Percentiles rank a stretch among this genome's conserved stretches.
phyloP scores from a whole-genome alignment of 2,113 vertebrate genomes.

The Marcusenius ussheri region DNA sequence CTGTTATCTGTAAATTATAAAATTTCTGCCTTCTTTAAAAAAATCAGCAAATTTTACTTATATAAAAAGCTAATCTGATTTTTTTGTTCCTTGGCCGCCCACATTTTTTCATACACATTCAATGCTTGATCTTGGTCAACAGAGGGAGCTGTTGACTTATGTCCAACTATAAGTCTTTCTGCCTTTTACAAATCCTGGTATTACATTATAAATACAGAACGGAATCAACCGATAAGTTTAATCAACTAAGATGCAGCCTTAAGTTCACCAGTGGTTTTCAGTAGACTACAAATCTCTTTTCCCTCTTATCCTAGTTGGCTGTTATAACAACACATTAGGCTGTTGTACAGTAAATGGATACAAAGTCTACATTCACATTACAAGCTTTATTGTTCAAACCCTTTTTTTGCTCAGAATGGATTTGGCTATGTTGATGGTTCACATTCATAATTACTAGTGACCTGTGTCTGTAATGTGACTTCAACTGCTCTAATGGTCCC shows the following conservation, averaged over 20 bases:
- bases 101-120: neutral
- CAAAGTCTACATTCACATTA: neutral
- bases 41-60: neutral
- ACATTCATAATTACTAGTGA: neutral
- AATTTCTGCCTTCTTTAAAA: neutral
- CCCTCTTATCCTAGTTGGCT: too few relatives aligned
- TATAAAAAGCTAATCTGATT: neutral
- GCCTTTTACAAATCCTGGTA: neutral
- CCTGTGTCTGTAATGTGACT: neutral
- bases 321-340: too few relatives aligned
- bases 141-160: neutral
- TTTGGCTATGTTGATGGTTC: neutral
- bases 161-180: neutral
- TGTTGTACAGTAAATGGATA: neutral
- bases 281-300: too few relatives aligned
- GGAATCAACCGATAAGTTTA: too few relatives aligned
- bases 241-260: too few relatives aligned
- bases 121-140: neutral
- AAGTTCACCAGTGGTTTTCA: too few relatives aligned
- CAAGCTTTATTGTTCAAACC: neutral
- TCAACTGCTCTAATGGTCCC: neutral
- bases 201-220: too few relatives aligned
- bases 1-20: neutral
- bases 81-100: neutral
- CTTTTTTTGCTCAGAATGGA: neutral